A percentile compares a stretch with the other conserved stretches of the same genome.
Conservation (phyloP, 2,888 invertebrate species). For the Drosophila multiciliata region DNA sequence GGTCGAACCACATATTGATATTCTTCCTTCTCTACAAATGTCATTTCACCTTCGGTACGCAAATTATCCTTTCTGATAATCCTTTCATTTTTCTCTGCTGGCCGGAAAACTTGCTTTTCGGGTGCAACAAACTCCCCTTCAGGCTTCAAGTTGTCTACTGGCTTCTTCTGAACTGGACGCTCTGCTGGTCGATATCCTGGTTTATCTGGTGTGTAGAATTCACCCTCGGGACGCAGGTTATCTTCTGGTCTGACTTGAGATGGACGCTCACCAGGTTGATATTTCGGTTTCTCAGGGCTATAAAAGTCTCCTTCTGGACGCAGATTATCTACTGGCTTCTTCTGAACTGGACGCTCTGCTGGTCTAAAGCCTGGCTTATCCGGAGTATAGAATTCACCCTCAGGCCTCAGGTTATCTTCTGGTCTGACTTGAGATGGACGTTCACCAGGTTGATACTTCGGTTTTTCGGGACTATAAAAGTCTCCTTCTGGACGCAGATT, state of each 20-base stretch:
- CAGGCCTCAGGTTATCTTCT: neutral
- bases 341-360: neutral
- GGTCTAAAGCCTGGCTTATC: neutral
- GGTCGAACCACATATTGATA: neutral
- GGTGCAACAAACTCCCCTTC: neutral
- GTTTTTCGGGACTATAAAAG: neutral
- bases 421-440: neutral
- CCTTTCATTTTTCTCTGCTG: conserved; percentile 1
- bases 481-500: neutral
- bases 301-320: conserved; percentile 51
- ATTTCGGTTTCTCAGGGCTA: conserved; percentile 29
- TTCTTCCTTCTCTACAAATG: conserved; percentile 69
- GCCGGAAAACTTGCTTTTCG: neutral
- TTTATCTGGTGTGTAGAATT: neutral
- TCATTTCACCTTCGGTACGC: conserved; percentile 86
- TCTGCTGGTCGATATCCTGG: too few species aligned
- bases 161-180: too few species aligned
- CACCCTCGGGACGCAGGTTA: conserved; percentile 26
- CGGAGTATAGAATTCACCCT: neutral
- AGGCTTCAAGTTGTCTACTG: neutral
- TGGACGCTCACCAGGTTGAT: conserved; percentile 28
- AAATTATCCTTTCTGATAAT: conserved; percentile 87
- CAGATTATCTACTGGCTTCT: conserved; percentile 85
- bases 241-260: conserved; percentile 24
- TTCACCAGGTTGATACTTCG: neutral